Evolutionary conservation across 2,113 vertebrate species (phyloP).

Genomic region (Tamias sibiricus): DNA sequence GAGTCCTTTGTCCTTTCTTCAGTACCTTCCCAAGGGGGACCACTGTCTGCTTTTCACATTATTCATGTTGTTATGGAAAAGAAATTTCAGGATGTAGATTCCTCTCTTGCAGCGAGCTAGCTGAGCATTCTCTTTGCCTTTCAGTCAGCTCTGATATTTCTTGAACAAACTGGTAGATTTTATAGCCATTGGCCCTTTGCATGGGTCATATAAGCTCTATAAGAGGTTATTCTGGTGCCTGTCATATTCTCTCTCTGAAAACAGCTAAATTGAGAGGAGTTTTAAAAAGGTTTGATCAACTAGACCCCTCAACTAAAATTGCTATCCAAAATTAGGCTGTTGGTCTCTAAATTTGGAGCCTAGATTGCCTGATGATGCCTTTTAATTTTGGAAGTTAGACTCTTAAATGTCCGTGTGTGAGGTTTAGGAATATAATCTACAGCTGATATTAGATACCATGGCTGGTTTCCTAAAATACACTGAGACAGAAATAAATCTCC

Average conservation of each 20-base stretch:
- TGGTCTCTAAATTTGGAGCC: constrained; percentile 52
- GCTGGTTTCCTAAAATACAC: constrained; percentile 32
- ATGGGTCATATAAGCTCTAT: constrained; percentile 19
- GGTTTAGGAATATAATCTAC: constrained; percentile 11
- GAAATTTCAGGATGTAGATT: not conserved
- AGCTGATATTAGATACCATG: constrained; percentile 24
- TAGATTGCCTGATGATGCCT: constrained; percentile 34
- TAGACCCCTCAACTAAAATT: not conserved
- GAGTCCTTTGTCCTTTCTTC: not conserved
- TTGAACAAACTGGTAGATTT: constrained; percentile 29
- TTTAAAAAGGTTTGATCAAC: constrained; percentile 42
- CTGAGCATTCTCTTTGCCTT: not conserved
- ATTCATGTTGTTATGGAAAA: not conserved
- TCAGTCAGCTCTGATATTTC: constrained; percentile 46
- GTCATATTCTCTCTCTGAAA: constrained; percentile 58
- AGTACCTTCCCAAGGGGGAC: not conserved
- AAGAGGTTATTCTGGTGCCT: constrained; percentile 5
- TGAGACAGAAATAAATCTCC: constrained; percentile 53
- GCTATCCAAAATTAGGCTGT: constrained; percentile 61
- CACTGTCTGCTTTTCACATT: not conserved
- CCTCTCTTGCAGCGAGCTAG: not conserved
- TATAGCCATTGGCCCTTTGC: constrained; percentile 2
- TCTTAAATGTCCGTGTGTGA: constrained; percentile 31
- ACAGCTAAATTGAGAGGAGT: constrained; percentile 1
- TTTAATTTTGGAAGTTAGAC: constrained; percentile 69